Percentiles rank a stretch among this genome's conserved stretches.
Evolutionary conservation across 2,113 vertebrate genomes (phyloP).

Genomic region (Danionella cerebrum): DNA sequence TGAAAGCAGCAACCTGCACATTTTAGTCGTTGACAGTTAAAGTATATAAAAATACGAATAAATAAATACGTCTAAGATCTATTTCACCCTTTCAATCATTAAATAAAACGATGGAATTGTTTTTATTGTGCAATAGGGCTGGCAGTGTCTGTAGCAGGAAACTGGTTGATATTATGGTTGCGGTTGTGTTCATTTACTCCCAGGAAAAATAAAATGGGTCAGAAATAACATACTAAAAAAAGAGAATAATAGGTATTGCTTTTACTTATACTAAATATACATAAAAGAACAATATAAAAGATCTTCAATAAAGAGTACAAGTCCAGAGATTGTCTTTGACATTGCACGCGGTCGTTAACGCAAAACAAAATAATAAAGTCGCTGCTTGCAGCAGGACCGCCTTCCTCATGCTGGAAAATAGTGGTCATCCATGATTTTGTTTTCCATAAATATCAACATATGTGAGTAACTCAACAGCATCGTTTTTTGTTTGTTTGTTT

Average conservation of each 20-base stretch:
- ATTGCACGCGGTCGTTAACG: slow-evolving; percentile 4
- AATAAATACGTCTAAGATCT: background rate
- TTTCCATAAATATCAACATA: too few relatives aligned
- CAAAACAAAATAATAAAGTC: slow-evolving; percentile 4
- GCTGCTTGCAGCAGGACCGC: background rate
- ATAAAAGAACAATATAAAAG: too few relatives aligned
- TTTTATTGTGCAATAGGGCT: slow-evolving; percentile 57
- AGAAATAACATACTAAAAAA: too few relatives aligned
- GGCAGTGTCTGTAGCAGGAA: slow-evolving; percentile 64
- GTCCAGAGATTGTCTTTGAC: background rate
- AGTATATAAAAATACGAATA: background rate
- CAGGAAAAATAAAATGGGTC: too few relatives aligned
- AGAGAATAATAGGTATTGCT: too few relatives aligned
- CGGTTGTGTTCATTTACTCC: background rate
- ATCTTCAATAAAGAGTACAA: too few relatives aligned
- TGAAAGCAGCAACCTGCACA: slow-evolving; percentile 16
- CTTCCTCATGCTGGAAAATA: background rate
- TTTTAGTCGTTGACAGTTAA: slow-evolving; percentile 10
- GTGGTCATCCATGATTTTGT: background rate
- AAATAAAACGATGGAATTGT: slow-evolving; percentile 25
- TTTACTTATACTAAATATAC: too few relatives aligned
- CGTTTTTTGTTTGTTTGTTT: too few relatives aligned
- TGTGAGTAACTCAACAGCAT: too few relatives aligned
- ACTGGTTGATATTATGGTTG: slow-evolving; percentile 57
- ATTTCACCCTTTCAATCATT: slow-evolving; percentile 15